phyloP scores from a whole-genome alignment of 2,113 vertebrate species.

The western clawed frog (Xenopus tropicalis) region DNA sequence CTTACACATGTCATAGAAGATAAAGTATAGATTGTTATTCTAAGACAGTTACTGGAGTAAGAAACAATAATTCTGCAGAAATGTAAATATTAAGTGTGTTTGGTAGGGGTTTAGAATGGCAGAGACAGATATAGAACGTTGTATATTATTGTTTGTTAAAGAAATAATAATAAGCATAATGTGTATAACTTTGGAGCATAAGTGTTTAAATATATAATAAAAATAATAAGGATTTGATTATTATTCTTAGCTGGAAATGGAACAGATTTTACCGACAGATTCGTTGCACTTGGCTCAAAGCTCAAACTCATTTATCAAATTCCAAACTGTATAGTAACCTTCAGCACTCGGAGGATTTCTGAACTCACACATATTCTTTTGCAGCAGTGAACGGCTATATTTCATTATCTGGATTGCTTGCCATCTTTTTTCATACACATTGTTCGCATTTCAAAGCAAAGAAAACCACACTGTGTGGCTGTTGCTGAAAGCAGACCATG shows the following conservation, averaged over 20 bases:
- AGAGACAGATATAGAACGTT: no score
- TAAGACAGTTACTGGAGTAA: no score
- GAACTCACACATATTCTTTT: not conserved
- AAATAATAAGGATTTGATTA: constrained; percentile 28
- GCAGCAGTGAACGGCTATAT: not conserved
- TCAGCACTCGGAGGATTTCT: fast-evolving
- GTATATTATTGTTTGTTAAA: no score
- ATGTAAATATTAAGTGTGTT: no score
- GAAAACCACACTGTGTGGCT: fast-evolving
- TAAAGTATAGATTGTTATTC: no score
- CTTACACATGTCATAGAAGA: no score
- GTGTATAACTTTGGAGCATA: no score
- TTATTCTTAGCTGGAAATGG: constrained; percentile 19
- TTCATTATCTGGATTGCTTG: not conserved
- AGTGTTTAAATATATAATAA: no score
- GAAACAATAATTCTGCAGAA: no score
- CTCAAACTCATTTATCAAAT: not conserved
- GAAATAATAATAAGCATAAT: no score
- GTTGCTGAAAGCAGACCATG: not conserved
- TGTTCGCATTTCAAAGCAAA: not conserved
- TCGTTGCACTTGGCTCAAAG: not conserved
- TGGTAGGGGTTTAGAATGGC: no score
- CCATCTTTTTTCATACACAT: fast-evolving
- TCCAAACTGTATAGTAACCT: not conserved
- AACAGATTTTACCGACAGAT: not conserved